phyloP scores from a whole-genome alignment of 2,888 invertebrate species.

The Aphrophora alni region DNA sequence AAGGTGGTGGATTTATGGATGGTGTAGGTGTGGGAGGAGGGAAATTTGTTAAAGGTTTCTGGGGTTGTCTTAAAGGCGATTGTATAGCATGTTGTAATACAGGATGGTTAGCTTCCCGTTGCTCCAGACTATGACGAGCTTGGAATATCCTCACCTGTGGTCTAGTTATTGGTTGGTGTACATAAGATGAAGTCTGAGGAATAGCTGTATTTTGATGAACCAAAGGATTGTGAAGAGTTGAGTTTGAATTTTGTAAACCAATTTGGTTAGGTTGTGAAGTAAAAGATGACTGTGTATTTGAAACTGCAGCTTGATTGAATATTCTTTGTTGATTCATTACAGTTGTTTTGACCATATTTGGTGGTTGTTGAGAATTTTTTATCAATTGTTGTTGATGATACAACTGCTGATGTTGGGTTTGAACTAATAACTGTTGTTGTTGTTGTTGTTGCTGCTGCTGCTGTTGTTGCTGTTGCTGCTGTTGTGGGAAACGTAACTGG shows the following conservation, averaged over 20 bases:
- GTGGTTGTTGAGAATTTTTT: conserved; percentile 34
- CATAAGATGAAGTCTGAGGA: neutral
- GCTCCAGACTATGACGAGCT: conserved; percentile 32
- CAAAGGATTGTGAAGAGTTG: conserved; percentile 21
- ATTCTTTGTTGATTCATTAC: conserved; percentile 36
- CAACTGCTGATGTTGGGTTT: conserved; percentile 45
- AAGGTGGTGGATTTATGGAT: conserved; percentile 33
- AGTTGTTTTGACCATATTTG: conserved; percentile 43
- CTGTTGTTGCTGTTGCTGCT: conserved; percentile 50
- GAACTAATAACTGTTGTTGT: conserved; percentile 32
- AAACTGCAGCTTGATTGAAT: conserved; percentile 10
- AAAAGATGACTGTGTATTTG: conserved; percentile 24
- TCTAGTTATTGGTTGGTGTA: neutral
- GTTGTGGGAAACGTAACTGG: conserved; percentile 53
- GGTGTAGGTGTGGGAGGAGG: conserved; percentile 41
- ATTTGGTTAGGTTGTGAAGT: conserved; percentile 46
- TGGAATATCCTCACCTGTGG: conserved; percentile 33
- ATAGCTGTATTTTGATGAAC: conserved; percentile 19
- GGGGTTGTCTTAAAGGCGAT: conserved; percentile 27
- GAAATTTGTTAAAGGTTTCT: conserved; percentile 28
- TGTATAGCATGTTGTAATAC: conserved; percentile 31
- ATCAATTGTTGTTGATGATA: conserved; percentile 41
- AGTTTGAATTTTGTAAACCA: conserved; percentile 44
- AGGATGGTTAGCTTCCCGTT: conserved; percentile 17
- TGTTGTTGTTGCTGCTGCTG: conserved; percentile 52